Evolutionary conservation across 2,113 vertebrate genomes (phyloP), one percentile per base, ranked within the genome.

Genomic region (Hippocampus comes): DNA sequence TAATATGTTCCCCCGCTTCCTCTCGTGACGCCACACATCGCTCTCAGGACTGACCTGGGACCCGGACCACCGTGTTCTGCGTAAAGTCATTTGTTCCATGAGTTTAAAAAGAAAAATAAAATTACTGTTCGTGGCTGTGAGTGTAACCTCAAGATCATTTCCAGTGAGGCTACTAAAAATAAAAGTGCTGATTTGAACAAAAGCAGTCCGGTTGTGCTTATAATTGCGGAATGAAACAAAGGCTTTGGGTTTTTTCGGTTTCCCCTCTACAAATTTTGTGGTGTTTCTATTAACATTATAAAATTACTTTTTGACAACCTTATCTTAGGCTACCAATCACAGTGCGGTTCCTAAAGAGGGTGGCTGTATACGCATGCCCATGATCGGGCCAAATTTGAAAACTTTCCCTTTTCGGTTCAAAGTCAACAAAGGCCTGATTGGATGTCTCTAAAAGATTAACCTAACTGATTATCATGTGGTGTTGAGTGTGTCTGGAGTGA

Each of bases 101-200:
- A 18, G 38, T 43, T 38, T n/a, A 63, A 8, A 63, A 63, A 21
- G 21, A 63, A 38, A 18, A 53, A 25, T 76, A 51, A 77, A 67
- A 79, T 67, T 67, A 60, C 71, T 74, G 73, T 6, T 15, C 60
- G 77, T 1, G 9, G 70, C 73, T 48, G 1, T 63, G 42, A 77
- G 71, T 34, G 10, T n/a, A 67, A 72, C 77, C 42, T 65, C 5
- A 2, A 72, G 67, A 72, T 80, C 75, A 68, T 84, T 90, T 84
- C 83, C 78, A 85, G 48, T 66, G 56, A 76, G 70, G 77, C 63
- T 46, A 78, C 83, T 82, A 83, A 83, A 85, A 83, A 86, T 79
- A 76, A 84, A 84, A 81, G 53, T 51, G 72, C 69, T 70, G 68
- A 80, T 82, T 70, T 63, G 9, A 76, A 71, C 68, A 85, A 80